These are phyloP conservation scores for Ptilonorhynchus violaceus DNA, from an alignment of 2,113 vertebrate species.

Conservation along the genomic window DNA sequence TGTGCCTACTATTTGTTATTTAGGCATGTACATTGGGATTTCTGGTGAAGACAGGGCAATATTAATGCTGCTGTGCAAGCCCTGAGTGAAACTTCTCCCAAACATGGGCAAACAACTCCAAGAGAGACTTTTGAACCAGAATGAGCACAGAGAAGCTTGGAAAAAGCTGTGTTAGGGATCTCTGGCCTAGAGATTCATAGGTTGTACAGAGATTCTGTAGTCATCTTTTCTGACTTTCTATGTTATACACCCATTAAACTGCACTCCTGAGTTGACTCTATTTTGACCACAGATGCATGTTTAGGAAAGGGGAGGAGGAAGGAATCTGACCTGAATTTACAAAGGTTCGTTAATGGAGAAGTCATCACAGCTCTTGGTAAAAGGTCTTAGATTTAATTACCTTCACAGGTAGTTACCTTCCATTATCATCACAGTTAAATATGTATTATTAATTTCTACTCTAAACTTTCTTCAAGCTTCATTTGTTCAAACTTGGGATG, in stretches of 20 bases:
- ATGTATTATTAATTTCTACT: not conserved
- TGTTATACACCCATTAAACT: not conserved
- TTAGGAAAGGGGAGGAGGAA: not conserved
- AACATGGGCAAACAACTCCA: conserved; percentile 28
- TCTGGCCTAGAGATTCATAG: not conserved
- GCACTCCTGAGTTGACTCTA: not conserved
- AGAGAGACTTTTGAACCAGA: not conserved
- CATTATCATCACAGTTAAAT: not conserved
- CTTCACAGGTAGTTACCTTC: not conserved
- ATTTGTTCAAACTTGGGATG: not conserved
- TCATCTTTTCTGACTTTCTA: not conserved
- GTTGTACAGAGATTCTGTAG: not conserved
- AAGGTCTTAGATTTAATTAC: not conserved
- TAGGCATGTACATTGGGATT: not conserved
- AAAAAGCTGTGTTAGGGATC: not conserved
- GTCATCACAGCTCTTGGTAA: not conserved
- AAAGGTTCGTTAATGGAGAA: not conserved
- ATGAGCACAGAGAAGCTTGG: not conserved
- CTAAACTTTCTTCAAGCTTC: not conserved
- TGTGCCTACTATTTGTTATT: conserved; percentile 12
- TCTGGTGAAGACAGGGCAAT: conserved; percentile 51
- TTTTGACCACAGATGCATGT: not conserved
- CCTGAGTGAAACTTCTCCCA: not conserved
- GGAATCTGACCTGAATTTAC: not conserved
- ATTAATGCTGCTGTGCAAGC: conserved; percentile 27